Conservation (phyloP, 2,888 invertebrate genomes). For the Agrotis clavis region DNA sequence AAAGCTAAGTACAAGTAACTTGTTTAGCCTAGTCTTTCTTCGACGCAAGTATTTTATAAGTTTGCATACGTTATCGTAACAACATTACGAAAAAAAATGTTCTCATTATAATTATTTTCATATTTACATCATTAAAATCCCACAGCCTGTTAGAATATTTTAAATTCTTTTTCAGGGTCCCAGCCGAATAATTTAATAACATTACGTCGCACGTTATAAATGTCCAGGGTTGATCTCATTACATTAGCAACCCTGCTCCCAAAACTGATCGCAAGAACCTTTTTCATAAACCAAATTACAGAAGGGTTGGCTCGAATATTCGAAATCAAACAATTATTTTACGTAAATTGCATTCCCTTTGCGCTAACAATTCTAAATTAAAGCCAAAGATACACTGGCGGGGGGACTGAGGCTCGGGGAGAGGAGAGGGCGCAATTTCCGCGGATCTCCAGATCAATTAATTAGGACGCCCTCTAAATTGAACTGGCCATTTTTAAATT, state of each 20-base stretch:
- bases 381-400: conserved; percentile 87
- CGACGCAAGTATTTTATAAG: background rate
- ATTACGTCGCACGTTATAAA: conserved; percentile 56
- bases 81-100: too few relatives aligned
- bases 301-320: conserved; percentile 79
- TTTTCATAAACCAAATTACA: conserved; percentile 81
- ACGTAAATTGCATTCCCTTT: conserved; percentile 90
- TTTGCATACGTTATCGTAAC: too few relatives aligned
- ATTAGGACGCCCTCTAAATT: conserved; percentile 87
- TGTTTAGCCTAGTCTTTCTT: too few relatives aligned
- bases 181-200: conserved; percentile 36
- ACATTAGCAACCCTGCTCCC: conserved; percentile 63
- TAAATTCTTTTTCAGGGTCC: conserved; percentile 32
- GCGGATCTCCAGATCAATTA: conserved; percentile 89
- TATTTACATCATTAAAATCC: conserved; percentile 37
- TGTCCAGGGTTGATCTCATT: conserved; percentile 64
- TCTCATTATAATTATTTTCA: conserved; percentile 17
- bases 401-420: conserved; percentile 56
- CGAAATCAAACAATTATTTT: conserved; percentile 90
- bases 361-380: conserved; percentile 90
- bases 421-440: conserved; percentile 81
- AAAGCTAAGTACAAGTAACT: background rate
- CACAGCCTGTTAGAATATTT: conserved; percentile 12
- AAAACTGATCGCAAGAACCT: conserved; percentile 65
- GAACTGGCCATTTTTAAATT: conserved; percentile 79